phyloP scores from a whole-genome alignment of 2,888 invertebrate species.

The Cynaeus angustus region DNA sequence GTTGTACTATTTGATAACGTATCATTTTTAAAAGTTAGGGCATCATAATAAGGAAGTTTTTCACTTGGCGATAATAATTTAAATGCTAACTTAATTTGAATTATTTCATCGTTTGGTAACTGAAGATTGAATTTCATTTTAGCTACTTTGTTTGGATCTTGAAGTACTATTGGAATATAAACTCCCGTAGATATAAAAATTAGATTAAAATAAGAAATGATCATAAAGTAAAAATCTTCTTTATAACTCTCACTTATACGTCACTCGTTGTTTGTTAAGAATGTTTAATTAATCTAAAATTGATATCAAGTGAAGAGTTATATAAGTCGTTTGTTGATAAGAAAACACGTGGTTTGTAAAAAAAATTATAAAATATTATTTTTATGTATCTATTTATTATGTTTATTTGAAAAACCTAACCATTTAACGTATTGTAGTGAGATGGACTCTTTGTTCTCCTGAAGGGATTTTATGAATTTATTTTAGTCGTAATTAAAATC shows the following conservation, averaged over 20 bases:
- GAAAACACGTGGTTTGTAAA: not conserved
- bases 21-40: not conserved
- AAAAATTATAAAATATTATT: not conserved
- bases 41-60: conserved; percentile 1
- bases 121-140: conserved; percentile 14
- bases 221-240: no score
- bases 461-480: no score
- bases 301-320: not conserved
- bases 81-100: conserved; percentile 16
- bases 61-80: conserved; percentile 11
- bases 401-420: conserved; percentile 55
- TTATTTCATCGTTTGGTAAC: conserved; percentile 5
- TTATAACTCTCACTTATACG: no score
- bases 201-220: no score
- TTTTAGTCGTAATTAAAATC: no score
- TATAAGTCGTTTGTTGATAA: not conserved
- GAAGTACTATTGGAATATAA: not conserved
- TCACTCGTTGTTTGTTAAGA: not conserved
- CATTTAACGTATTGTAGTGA: conserved; percentile 57
- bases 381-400: conserved; percentile 50
- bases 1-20: no score
- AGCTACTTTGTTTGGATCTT: conserved; percentile 4
- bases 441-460: no score
- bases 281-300: not conserved
- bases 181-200: not conserved